phyloP scores from a whole-genome alignment of 92 coral and sea anemone species.

The Ricordea florida region DNA sequence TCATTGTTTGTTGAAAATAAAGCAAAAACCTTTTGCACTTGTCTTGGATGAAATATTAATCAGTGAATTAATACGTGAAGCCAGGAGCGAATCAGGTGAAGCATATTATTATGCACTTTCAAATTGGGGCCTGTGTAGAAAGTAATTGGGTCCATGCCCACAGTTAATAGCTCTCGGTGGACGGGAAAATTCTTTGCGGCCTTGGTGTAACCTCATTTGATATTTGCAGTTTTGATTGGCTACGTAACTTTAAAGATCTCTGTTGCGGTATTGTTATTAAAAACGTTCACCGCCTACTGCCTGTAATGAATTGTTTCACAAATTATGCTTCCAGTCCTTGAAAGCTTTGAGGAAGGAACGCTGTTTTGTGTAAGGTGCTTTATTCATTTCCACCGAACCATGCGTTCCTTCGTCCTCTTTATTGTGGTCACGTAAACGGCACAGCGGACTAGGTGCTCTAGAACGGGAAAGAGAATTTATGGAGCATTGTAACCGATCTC shows the following conservation, averaged over 20 bases:
- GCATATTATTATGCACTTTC: background rate
- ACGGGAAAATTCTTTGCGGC: background rate
- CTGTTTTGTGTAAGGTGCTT: no score
- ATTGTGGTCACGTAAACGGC: no score
- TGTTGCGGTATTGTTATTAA: background rate
- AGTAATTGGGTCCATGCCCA: conserved; percentile 2
- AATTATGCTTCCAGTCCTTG: background rate
- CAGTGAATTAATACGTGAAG: no score
- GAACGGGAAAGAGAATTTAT: no score
- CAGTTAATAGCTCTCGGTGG: background rate
- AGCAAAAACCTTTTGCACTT: no score
- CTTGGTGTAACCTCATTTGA: background rate
- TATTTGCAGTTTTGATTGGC: background rate
- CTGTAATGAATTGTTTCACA: background rate
- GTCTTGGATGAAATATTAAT: no score
- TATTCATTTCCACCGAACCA: no score
- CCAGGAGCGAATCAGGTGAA: background rate
- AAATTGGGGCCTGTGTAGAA: conserved; percentile 4
- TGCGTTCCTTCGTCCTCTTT: no score
- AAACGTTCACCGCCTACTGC: background rate
- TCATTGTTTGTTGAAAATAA: no score
- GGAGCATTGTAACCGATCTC: no score
- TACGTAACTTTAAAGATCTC: background rate
- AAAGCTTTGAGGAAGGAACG: no score
- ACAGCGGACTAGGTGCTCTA: no score